phyloP scores from a whole-genome alignment of 1,140 invertebrate genomes.

The Conus betulinus region DNA sequence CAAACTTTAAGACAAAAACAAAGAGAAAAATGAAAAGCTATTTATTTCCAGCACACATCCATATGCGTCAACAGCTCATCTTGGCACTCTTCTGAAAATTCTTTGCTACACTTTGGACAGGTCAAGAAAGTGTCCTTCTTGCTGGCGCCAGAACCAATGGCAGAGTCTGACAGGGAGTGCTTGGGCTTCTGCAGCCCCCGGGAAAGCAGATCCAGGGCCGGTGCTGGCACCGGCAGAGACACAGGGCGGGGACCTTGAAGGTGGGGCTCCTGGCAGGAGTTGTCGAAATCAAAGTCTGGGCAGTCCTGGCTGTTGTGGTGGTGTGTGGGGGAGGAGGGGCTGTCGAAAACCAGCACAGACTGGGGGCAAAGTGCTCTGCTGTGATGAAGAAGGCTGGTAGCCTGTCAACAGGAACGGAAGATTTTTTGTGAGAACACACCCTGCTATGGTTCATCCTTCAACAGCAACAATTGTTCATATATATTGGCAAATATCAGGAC shows the following conservation, averaged over 20 bases:
- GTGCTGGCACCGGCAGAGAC: slow-evolving; percentile 18
- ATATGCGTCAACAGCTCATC: slow-evolving; percentile 36
- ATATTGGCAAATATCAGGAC: too few species aligned
- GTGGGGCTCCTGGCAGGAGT: neutral
- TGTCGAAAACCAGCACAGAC: neutral
- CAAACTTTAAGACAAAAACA: neutral
- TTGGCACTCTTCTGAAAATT: slow-evolving; percentile 36
- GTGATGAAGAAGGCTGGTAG: neutral
- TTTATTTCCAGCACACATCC: slow-evolving; percentile 37
- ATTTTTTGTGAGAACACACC: too few species aligned
- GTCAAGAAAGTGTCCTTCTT: slow-evolving; percentile 29
- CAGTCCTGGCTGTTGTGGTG: neutral
- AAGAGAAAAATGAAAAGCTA: neutral
- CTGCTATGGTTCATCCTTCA: too few species aligned
- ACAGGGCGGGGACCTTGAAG: neutral
- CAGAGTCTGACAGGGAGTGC: neutral
- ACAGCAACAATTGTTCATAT: too few species aligned
- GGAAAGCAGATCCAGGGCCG: slow-evolving; percentile 6
- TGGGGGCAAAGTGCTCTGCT: neutral
- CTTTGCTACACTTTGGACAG: slow-evolving; percentile 38
- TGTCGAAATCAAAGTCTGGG: slow-evolving; percentile 16
- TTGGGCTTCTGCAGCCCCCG: neutral
- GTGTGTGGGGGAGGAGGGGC: neutral
- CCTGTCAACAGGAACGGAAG: neutral
- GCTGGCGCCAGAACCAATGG: neutral